These are phyloP conservation scores for Parnassius mnemosyne DNA, from an alignment of 2,888 invertebrate genomes.

Conservation along the genomic window DNA sequence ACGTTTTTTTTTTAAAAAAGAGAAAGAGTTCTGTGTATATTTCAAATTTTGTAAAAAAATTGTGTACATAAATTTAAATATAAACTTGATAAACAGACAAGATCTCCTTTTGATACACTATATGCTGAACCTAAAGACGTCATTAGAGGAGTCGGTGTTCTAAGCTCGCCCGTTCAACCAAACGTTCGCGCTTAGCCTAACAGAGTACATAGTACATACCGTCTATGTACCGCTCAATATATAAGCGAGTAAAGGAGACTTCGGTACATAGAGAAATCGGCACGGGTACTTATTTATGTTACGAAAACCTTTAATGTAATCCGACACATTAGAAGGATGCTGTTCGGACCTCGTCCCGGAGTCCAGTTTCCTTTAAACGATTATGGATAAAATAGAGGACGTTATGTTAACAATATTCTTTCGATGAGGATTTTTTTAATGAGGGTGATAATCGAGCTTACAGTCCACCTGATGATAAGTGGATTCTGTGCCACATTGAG, in stretches of 20 bases:
- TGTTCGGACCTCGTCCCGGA: conserved; percentile 1
- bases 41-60: no score
- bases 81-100: no score
- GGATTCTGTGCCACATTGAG: no score
- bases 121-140: conserved; percentile 45
- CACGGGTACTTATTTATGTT: conserved; percentile 12
- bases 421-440: no score
- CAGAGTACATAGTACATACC: conserved; percentile 33
- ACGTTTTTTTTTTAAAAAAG: no score
- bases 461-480: no score
- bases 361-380: not conserved
- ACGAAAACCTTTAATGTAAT: conserved; percentile 24
- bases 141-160: conserved; percentile 65
- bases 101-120: conserved; percentile 21
- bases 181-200: conserved; percentile 52
- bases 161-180: conserved; percentile 60
- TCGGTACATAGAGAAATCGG: conserved; percentile 13
- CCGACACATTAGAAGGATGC: conserved; percentile 15
- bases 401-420: no score
- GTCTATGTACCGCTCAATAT: conserved; percentile 25
- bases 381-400: not conserved
- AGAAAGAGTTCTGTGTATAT: no score
- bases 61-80: no score
- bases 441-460: no score
- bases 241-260: conserved; percentile 14